Conservation (phyloP, 2,113 vertebrate species). For the Steatornis caripensis region DNA sequence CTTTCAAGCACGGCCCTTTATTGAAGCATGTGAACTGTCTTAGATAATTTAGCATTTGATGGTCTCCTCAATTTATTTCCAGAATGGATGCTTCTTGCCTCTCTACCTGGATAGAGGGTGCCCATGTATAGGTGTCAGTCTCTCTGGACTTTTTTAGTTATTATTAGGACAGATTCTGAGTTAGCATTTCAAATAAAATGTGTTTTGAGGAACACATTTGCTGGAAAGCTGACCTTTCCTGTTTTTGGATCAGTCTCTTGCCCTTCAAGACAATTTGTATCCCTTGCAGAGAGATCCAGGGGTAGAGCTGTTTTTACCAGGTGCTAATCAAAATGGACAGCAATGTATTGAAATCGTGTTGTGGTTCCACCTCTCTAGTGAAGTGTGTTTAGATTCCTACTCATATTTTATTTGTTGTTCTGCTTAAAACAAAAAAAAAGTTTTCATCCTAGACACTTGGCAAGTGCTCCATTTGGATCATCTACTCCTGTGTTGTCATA, state of each 20-base stretch:
- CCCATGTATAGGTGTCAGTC: accelerated
- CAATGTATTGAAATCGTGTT: not conserved
- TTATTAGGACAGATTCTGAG: not conserved
- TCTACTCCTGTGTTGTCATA: not conserved
- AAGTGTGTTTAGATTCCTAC: not conserved
- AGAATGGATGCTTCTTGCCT: not conserved
- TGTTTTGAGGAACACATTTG: not conserved
- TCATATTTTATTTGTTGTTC: not conserved
- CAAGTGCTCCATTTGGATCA: not conserved
- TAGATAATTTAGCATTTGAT: not conserved
- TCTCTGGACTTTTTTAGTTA: not conserved
- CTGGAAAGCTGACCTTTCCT: not conserved
- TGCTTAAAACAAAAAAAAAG: not conserved
- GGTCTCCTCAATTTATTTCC: not conserved
- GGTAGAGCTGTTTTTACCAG: not conserved
- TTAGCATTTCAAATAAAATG: not conserved
- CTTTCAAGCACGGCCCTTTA: not conserved
- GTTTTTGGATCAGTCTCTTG: not conserved
- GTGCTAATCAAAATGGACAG: not conserved
- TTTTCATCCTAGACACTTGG: not conserved
- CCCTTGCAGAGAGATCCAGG: not conserved
- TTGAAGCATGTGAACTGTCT: not conserved
- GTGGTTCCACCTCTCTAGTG: not conserved
- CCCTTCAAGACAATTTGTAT: not conserved
- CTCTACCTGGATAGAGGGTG: not conserved